Conservation (phyloP, 2,888 invertebrate species). For the Empis livida region DNA sequence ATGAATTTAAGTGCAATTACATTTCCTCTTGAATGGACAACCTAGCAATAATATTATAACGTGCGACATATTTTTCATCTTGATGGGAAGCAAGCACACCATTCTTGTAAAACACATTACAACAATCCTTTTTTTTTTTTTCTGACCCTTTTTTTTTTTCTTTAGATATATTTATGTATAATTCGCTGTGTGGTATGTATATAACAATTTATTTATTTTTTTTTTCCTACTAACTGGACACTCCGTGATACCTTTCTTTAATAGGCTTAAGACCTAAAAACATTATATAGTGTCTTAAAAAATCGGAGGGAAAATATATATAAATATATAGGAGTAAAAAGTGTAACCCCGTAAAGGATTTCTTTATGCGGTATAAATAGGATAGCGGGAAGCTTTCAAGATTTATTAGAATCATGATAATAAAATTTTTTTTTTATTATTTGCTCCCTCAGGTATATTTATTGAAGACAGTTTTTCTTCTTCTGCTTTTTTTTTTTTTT, state of each 20-base stretch:
- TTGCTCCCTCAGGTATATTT: not conserved
- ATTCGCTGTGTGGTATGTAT: not conserved
- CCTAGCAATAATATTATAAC: not conserved
- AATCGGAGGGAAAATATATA: too few species aligned
- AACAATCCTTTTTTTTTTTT: not conserved
- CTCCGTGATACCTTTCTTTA: not conserved
- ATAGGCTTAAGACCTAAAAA: not conserved
- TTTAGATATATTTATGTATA: too few species aligned
- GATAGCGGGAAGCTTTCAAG: not conserved
- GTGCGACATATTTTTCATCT: not conserved
- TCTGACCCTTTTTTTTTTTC: not conserved
- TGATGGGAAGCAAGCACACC: too few species aligned
- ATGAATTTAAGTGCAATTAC: not conserved
- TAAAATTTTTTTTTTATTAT: not conserved
- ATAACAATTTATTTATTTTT: too few species aligned
- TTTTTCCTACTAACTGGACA: not conserved
- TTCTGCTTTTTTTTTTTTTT: too few species aligned
- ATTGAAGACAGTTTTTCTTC: not conserved
- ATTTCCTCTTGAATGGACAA: not conserved
- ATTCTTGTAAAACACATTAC: not conserved
- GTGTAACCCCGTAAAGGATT: too few species aligned
- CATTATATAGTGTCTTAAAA: not conserved
- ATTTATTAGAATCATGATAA: constrained; percentile 1
- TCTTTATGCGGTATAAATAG: too few species aligned
- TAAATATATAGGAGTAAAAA: too few species aligned